Conservation (phyloP, 1,140 invertebrate species). For the Bombus difficillimus region DNA sequence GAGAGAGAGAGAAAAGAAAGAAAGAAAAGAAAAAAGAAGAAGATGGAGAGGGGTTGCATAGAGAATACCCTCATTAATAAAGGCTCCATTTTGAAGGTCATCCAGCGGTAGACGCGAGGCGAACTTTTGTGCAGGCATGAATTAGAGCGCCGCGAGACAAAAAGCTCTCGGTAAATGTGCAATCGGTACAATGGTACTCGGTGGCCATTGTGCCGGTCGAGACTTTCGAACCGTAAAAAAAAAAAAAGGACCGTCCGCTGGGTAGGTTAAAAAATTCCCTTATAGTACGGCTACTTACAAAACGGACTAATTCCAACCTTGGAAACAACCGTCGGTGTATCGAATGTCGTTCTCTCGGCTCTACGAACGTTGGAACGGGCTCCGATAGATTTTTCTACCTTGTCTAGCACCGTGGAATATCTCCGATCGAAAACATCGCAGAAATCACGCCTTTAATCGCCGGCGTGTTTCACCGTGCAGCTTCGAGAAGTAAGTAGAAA, state of each 20-base stretch:
- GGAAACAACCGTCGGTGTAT: conserved; percentile 12
- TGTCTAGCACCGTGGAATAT: neutral
- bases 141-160: conserved; percentile 63
- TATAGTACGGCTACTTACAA: conserved; percentile 36
- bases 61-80: conserved; percentile 73
- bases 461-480: neutral
- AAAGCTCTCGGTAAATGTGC: conserved; percentile 55
- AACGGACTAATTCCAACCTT: conserved; percentile 23
- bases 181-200: conserved; percentile 51
- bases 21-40: neutral
- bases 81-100: conserved; percentile 65
- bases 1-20: too few species aligned
- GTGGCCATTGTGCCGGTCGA: conserved; percentile 29
- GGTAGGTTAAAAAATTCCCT: neutral
- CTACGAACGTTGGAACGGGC: neutral
- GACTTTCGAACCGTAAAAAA: conserved; percentile 12
- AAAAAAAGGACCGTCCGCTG: neutral
- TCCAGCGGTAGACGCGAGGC: conserved; percentile 51
- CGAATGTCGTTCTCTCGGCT: conserved; percentile 17
- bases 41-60: conserved; percentile 29
- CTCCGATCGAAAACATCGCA: neutral
- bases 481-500: neutral
- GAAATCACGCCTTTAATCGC: neutral
- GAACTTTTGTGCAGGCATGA: conserved; percentile 60
- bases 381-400: neutral